Evolutionary conservation across 2,797 vertebrate genomes (phyloP), one percentile per base, ranked within the genome.

Genomic region (Sebastes goodei): DNA sequence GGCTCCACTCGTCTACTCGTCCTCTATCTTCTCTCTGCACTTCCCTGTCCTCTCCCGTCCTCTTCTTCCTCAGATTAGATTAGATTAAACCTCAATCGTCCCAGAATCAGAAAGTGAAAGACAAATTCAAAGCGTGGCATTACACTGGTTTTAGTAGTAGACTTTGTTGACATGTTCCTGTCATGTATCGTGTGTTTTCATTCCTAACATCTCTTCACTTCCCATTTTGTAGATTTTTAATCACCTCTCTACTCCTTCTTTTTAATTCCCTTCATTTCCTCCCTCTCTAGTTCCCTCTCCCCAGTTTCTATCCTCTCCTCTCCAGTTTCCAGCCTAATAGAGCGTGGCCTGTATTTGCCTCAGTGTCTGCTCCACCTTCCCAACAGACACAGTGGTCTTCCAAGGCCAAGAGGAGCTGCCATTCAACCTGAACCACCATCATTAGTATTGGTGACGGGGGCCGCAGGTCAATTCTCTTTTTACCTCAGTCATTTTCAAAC

Each of bases 1-100:
- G 14, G 20, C 63, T 74, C 35, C 77, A 46, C 77, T 85, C 21
- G 7, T 74, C 81, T 82, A 69, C 29, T 66, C 68, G 21, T 66
- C 25, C 57, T 46, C 56, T 23, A 12, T 63, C 66, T 77, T 67
- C 73, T 15, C 17, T 53, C 67, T 85, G 62, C 71, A 10, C 69
- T 74, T 63, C 33, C 21, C 73, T 38, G 11, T 68, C 68, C 61
- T 70, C n/a, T 56, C 46, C 49, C 30, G 11, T 73, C 72, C 46
- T 81, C 64, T 7, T 56, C 38, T 46, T 67, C 49, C 46, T 76
- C 49, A 57, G 69, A 81, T 85, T 60, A 67, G 63, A 82, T 83
- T 67, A 72, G 57, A 88, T 79, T 68, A 72, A 52, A 84, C 61
- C 71, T 74, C 49, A 79, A 32, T 62, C 11, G 6, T 29, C 29